Evolutionary conservation across 1,140 invertebrate genomes (phyloP).

Genomic region (Scaptomyza pallida): DNA sequence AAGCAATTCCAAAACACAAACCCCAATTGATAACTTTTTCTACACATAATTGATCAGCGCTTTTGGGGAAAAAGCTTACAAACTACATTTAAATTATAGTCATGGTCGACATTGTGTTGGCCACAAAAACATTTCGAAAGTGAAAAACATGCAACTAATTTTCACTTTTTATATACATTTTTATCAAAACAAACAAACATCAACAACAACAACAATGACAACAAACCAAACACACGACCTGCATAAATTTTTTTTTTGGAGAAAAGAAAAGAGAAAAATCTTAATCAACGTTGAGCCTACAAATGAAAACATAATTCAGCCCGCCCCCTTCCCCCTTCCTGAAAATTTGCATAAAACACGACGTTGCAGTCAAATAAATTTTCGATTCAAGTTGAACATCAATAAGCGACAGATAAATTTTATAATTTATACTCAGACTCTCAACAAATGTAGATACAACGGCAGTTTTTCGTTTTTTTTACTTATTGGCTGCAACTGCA

Average conservation of each 20-base stretch:
- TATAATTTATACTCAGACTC: slow-evolving; percentile 69
- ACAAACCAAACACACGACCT: slow-evolving; percentile 52
- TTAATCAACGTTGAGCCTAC: slow-evolving; percentile 66
- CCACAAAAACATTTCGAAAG: slow-evolving; percentile 51
- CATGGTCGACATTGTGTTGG: slow-evolving; percentile 17
- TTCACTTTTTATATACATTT: slow-evolving; percentile 59
- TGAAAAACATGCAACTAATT: slow-evolving; percentile 71
- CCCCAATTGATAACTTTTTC: neutral
- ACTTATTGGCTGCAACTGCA: slow-evolving; percentile 23
- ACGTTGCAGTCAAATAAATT: slow-evolving; percentile 75
- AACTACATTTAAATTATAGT: slow-evolving; percentile 26
- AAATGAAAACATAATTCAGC: slow-evolving; percentile 80
- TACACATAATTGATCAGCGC: slow-evolving; percentile 4
- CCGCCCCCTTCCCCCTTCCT: no score
- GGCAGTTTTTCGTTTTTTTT: slow-evolving; percentile 38
- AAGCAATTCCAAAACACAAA: no score
- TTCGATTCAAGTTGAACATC: slow-evolving; percentile 39
- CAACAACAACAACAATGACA: slow-evolving; percentile 32
- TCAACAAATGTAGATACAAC: slow-evolving; percentile 67
- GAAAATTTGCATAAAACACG: slow-evolving; percentile 75
- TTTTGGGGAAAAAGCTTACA: neutral
- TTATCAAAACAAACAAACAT: slow-evolving; percentile 46
- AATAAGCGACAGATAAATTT: slow-evolving; percentile 60
- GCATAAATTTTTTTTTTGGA: slow-evolving; percentile 51
- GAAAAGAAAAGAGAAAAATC: slow-evolving; percentile 45